Percentiles rank a stretch among this genome's conserved stretches.
These are phyloP conservation scores for Caenorhabditis briggsae DNA, from an alignment of 1,140 invertebrate species.

Conservation along the genomic window DNA sequence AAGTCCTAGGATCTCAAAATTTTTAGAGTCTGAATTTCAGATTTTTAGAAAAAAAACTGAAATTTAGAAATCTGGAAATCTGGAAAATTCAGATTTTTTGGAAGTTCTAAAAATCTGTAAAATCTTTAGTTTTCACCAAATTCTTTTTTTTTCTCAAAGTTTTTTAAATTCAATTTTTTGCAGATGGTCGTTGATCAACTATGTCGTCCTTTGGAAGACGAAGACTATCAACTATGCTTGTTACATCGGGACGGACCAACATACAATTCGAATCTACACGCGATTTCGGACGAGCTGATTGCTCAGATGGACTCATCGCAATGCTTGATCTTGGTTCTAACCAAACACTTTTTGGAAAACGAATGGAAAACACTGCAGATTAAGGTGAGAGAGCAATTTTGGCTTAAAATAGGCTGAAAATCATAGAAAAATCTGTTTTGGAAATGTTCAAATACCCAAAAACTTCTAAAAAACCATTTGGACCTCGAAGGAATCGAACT, in stretches of 20 bases:
- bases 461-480: no score
- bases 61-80: no score
- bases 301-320: conserved; percentile 68
- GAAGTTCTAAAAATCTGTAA: no score
- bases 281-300: conserved; percentile 71
- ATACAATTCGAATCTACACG: conserved; percentile 65
- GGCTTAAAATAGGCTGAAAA: neutral
- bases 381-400: conserved; percentile 44
- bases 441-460: neutral
- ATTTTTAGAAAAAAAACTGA: no score
- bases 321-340: conserved; percentile 70
- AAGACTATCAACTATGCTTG: conserved; percentile 67
- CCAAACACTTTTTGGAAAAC: conserved; percentile 71
- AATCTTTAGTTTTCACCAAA: no score
- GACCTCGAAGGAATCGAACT: no score
- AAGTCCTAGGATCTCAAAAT: no score
- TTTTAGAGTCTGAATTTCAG: no score
- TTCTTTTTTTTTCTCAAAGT: no score
- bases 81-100: no score
- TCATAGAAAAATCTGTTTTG: neutral
- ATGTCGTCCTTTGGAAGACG: conserved; percentile 69
- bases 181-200: conserved; percentile 66
- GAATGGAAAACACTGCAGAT: conserved; percentile 74
- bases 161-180: no score
- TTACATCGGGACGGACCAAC: conserved; percentile 69